A percentile compares a stretch with the other conserved stretches of the same genome.
Conservation (phyloP, 2,888 invertebrate genomes). For the Eudasyphora cyanicolor region DNA sequence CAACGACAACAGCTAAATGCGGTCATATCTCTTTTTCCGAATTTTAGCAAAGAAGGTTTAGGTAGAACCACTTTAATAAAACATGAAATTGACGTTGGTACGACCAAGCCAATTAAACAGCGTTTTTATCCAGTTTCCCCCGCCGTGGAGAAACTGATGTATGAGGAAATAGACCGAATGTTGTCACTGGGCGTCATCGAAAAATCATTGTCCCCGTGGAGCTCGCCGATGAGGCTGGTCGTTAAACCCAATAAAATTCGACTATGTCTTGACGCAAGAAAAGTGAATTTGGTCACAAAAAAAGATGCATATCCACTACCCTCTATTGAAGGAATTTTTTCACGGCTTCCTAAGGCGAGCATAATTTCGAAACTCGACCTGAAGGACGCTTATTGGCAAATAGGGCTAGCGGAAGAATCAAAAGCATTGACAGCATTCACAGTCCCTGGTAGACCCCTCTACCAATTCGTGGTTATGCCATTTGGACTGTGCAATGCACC, state of each 20-base stretch:
- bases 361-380: no score
- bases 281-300: constrained; percentile 69
- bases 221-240: constrained; percentile 70
- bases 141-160: constrained; percentile 55
- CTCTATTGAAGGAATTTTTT: constrained; percentile 46
- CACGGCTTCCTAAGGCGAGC: no score
- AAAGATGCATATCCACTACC: constrained; percentile 65
- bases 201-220: constrained; percentile 70
- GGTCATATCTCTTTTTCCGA: constrained; percentile 42
- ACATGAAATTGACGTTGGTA: constrained; percentile 59
- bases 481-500: no score
- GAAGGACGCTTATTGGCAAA: no score
- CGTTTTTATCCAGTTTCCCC: constrained; percentile 47
- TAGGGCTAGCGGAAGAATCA: no score
- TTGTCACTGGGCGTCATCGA: constrained; percentile 70
- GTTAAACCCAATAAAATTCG: constrained; percentile 67
- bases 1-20: constrained; percentile 5
- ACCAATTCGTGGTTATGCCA: no score
- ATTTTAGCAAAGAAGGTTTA: constrained; percentile 42
- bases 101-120: constrained; percentile 50
- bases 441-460: no score
- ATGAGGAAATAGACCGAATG: constrained; percentile 72
- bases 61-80: constrained; percentile 54
- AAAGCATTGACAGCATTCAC: no score
- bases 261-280: constrained; percentile 71